Evolutionary conservation across 1,140 invertebrate genomes (phyloP).

Genomic region (Aphaenogaster rudis): DNA sequence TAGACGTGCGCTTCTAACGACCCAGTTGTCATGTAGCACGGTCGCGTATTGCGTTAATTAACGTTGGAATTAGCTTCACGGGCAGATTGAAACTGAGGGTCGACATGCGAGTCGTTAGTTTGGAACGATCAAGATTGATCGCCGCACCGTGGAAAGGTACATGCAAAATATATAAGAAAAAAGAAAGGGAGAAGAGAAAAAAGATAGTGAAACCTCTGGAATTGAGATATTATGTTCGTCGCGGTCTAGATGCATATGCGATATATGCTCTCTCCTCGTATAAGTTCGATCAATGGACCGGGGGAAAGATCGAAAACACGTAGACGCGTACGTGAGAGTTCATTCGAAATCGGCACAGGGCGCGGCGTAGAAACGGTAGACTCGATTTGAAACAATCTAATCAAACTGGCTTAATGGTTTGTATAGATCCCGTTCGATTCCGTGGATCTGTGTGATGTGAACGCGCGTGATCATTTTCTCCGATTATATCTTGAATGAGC

Average conservation of each 20-base stretch:
- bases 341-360: conserved; percentile 38
- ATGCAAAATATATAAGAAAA: neutral
- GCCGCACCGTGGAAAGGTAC: neutral
- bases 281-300: conserved; percentile 26
- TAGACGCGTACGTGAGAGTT: neutral
- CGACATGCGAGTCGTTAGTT: neutral
- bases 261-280: conserved; percentile 31
- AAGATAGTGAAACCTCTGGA: conserved; percentile 4
- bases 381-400: neutral
- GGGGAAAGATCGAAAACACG: neutral
- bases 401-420: neutral
- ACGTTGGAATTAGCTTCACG: conserved; percentile 38
- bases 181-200: neutral
- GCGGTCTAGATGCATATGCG: conserved; percentile 36
- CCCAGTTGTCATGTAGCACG: conserved; percentile 77
- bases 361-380: conserved; percentile 23
- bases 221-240: conserved; percentile 9
- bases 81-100: neutral
- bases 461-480: neutral
- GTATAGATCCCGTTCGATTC: neutral
- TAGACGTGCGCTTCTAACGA: conserved; percentile 68
- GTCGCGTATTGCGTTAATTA: conserved; percentile 52
- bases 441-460: neutral
- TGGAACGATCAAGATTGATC: conserved; percentile 32
- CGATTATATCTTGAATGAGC: neutral